Conservation (phyloP, 2,797 vertebrate genomes). For the Enoplosus armatus region DNA sequence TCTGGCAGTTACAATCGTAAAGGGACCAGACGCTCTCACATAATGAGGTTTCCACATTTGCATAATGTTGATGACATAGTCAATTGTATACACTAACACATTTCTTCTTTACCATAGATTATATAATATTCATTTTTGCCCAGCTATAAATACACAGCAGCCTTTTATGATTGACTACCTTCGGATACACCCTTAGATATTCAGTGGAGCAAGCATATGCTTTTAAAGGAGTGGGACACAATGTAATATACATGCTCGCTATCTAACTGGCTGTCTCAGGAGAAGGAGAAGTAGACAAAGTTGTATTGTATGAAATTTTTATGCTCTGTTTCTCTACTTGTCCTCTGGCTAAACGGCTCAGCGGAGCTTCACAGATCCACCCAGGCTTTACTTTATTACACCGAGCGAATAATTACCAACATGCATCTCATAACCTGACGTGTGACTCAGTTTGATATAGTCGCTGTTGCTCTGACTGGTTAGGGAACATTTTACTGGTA, state of each 20-base stretch:
- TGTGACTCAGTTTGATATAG: neutral
- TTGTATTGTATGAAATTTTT: neutral
- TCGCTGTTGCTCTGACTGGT: neutral
- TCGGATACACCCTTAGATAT: neutral
- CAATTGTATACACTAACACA: neutral
- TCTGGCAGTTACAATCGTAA: neutral
- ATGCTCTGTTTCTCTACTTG: neutral
- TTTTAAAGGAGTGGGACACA: slow-evolving; percentile 3
- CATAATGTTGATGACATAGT: neutral
- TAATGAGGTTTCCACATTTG: neutral
- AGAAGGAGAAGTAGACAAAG: neutral
- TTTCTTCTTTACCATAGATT: neutral
- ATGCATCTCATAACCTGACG: neutral
- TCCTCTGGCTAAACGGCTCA: neutral
- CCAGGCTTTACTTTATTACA: neutral
- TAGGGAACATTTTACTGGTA: too few species aligned
- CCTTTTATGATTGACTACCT: neutral
- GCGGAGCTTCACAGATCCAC: neutral
- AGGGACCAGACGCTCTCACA: neutral
- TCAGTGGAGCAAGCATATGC: neutral
- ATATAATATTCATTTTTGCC: neutral
- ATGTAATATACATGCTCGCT: slow-evolving; percentile 13
- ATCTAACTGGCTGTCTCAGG: slow-evolving; percentile 9
- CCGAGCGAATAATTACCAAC: neutral
- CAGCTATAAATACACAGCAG: neutral